Conservation (phyloP, 2,113 vertebrate species). For the Myotis lucifugus region DNA sequence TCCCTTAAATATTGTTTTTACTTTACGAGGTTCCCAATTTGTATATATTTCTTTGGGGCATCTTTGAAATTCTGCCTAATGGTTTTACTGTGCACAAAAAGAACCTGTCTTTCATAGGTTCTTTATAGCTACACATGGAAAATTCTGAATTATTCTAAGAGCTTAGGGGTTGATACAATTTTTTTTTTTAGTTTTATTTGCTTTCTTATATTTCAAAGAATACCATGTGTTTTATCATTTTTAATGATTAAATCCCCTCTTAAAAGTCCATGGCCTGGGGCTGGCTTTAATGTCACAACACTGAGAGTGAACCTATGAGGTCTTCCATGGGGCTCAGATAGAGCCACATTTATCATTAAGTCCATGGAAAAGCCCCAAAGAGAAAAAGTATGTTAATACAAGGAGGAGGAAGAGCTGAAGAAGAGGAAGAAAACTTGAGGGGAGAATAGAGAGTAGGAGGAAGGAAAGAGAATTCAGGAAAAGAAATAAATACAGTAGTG, state of each 20-base stretch:
- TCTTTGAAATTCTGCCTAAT: constrained; percentile 20
- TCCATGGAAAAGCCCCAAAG: background rate
- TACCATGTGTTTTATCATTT: background rate
- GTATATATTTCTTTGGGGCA: background rate
- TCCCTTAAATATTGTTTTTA: constrained; percentile 23
- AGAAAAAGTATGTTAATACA: background rate
- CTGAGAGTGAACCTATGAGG: background rate
- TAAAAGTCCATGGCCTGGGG: background rate
- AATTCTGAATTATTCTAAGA: background rate
- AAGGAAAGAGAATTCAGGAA: background rate
- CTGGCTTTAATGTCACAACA: background rate
- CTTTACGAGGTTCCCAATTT: background rate
- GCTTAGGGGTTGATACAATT: background rate
- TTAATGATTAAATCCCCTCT: background rate
- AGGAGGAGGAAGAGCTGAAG: background rate
- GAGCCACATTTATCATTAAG: background rate
- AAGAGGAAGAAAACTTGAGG: background rate
- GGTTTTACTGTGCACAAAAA: background rate
- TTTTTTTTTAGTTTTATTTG: constrained; percentile 5
- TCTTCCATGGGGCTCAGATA: background rate
- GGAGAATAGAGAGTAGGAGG: background rate
- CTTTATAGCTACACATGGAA: background rate
- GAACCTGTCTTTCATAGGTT: background rate
- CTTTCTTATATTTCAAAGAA: constrained; percentile 1
- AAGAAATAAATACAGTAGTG: background rate